Evolutionary conservation across 1,140 invertebrate species (phyloP).

Genomic region (Calliphora vicina): DNA sequence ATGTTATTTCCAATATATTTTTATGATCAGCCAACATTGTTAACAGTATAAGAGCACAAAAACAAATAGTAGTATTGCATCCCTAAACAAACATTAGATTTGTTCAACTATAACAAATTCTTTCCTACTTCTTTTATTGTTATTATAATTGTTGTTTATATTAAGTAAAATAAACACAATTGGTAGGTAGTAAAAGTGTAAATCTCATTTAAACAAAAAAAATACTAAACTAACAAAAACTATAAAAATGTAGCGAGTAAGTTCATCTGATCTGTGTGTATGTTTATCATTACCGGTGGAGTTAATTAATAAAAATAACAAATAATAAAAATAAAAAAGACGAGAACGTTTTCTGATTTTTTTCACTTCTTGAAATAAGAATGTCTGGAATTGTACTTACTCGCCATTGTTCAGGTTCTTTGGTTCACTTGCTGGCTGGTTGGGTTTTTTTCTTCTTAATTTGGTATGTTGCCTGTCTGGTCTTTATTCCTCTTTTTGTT

Average conservation of each 20-base stretch:
- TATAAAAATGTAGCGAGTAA: not conserved
- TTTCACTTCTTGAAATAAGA: not conserved
- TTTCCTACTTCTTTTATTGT: not conserved
- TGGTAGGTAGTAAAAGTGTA: no score
- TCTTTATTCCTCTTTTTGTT: not conserved
- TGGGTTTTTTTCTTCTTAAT: not conserved
- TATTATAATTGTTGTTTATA: not conserved
- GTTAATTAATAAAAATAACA: not conserved
- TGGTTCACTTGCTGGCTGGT: constrained; percentile 3
- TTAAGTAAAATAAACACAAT: not conserved
- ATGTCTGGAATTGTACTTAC: constrained; percentile 35
- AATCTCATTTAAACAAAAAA: not conserved
- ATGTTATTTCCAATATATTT: not conserved
- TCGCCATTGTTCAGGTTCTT: constrained; percentile 29
- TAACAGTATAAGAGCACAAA: no score
- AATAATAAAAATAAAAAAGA: not conserved
- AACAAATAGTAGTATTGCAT: no score
- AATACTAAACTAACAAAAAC: no score
- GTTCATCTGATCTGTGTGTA: not conserved
- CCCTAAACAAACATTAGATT: no score
- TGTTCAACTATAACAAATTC: not conserved
- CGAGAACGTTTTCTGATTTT: no score
- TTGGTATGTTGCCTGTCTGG: constrained; percentile 14
- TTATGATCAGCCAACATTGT: not conserved
- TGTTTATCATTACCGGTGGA: not conserved